Base-by-base conservation (phyloP, 2,113 vertebrate genomes). In the Pachycephala philippinensis region DNA sequence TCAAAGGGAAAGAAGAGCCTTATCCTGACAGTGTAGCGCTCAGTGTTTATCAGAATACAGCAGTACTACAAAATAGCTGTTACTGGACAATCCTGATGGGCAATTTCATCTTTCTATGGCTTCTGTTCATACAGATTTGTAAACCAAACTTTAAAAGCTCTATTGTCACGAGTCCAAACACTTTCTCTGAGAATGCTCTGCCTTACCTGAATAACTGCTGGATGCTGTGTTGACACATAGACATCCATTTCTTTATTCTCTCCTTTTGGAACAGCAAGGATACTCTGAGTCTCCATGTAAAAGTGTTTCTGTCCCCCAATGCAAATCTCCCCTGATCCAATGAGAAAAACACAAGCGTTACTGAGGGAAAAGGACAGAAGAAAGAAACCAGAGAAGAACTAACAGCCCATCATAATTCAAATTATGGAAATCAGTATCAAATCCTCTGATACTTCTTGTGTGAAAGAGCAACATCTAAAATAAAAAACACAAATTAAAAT, bases 271-370 rank as follows among this genome's bases (percentile, higher is more conserved):
- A 98, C 82, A 61, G 27, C 98, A 80, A 98, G 98, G 30, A 98
- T 59, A 79, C 97, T 97, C 40, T 98, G 98, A 40, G 98, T 98
- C 87, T 98, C 98, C 97, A 98, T 97, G 84, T 98, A 98, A 78
- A 98, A 98, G 59, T 98, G 98, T 68, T 98, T 97, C 75, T 98
- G 98, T 22, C 98, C 98, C 23, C 98, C 98, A 77, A 97, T 74
- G 56, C 10, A 56, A 59, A 98, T 80, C 84, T 98, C 97, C 31
- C 98, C 98, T 98, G 81, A 96, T 68, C 31, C 15, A 89, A 71
- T 22, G 63, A 86, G 56, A 89, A 66, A 88, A 53, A 15, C 3
- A 57, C 3, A 60, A 71, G 12, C 65, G 26, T 89, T 91, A 84
- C 28, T 31, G 33, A 44, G 30, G 50, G 33, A 53, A 75, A 66